Percentiles rank a stretch among this genome's conserved stretches.
phyloP scores from a whole-genome alignment of 1,140 invertebrate species.

The Tetragnatha versicolor region DNA sequence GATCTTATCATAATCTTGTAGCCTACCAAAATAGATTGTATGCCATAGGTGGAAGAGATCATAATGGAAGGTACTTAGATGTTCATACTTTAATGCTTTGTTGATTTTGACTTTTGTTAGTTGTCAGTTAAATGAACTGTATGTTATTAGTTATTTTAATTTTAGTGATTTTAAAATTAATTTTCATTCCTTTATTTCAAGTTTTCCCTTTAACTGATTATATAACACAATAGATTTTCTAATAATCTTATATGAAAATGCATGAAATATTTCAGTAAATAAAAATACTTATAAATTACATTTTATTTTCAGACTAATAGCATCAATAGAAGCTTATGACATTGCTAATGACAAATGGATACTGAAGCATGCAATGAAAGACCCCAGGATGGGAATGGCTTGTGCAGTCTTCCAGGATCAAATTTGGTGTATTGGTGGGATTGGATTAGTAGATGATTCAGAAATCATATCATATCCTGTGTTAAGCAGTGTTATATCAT shows the following conservation, averaged over 20 bases:
- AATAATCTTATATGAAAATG: no score
- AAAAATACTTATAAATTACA: no score
- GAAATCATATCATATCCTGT: slow-evolving; percentile 10
- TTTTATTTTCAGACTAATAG: slow-evolving; percentile 32
- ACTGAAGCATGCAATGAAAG: background rate
- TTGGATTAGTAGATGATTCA: slow-evolving; percentile 11
- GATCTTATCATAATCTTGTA: slow-evolving; percentile 27
- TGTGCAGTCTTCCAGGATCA: slow-evolving; percentile 1
- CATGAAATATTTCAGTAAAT: no score
- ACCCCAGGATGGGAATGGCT: slow-evolving; percentile 41
- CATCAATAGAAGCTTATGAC: slow-evolving; percentile 45
- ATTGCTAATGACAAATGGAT: slow-evolving; percentile 38
- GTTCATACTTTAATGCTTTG: background rate
- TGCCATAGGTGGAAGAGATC: slow-evolving; percentile 37
- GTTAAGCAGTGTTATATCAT: slow-evolving; percentile 32
- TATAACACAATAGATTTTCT: no score
- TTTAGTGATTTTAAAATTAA: no score
- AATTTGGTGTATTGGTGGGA: slow-evolving; percentile 48
- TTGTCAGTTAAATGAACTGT: no score
- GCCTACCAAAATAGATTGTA: slow-evolving; percentile 2
- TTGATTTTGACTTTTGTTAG: no score
- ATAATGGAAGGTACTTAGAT: slow-evolving; percentile 33
- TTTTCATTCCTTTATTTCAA: no score
- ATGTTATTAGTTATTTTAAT: no score
- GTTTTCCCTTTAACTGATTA: no score